Evolutionary conservation across 2,113 vertebrate genomes (phyloP).

Genomic region (Procavia capensis): DNA sequence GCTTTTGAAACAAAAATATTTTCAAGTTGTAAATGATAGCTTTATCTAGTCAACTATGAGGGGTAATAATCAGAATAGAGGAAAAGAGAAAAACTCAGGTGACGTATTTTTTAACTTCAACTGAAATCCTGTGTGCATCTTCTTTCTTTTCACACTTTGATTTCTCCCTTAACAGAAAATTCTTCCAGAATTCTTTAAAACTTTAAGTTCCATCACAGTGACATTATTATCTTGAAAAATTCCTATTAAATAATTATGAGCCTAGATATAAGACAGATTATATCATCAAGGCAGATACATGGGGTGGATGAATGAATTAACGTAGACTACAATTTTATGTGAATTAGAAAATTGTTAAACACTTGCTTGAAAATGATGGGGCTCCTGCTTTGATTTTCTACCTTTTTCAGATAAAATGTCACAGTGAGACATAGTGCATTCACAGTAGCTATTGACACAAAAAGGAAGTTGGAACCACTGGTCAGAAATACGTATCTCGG

Average conservation of each 20-base stretch:
- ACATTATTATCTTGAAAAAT: neutral
- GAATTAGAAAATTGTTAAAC: neutral
- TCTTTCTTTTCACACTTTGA: neutral
- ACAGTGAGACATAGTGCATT: neutral
- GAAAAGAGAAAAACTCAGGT: neutral
- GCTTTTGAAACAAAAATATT: neutral
- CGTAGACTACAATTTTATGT: neutral
- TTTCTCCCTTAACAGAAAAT: neutral
- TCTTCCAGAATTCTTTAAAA: neutral
- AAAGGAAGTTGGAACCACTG: neutral
- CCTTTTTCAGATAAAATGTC: neutral
- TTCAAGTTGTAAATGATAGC: neutral
- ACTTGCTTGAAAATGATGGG: neutral
- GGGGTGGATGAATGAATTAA: neutral
- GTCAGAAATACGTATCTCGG: neutral
- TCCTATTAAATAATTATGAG: slow-evolving; percentile 12
- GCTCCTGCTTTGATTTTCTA: neutral
- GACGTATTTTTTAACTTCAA: neutral
- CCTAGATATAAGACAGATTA: neutral
- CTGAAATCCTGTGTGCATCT: neutral
- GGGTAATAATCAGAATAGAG: neutral
- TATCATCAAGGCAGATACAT: neutral
- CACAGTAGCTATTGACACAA: neutral
- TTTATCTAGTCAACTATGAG: neutral
- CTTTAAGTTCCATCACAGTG: neutral